phyloP scores from a whole-genome alignment of 2,888 invertebrate genomes.

The Microdon myrmicae region DNA sequence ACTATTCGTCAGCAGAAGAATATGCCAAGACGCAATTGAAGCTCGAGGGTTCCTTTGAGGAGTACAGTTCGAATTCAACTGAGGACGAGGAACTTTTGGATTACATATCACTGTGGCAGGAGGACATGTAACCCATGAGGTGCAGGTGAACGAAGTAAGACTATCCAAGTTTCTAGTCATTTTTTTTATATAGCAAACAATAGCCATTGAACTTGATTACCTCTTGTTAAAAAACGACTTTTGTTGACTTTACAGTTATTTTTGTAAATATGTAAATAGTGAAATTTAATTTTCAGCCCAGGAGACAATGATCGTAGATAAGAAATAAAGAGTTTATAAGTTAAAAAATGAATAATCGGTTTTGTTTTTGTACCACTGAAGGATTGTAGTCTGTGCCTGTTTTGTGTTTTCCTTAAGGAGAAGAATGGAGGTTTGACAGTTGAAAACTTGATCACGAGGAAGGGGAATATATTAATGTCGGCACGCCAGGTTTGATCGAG shows the following conservation, averaged over 20 bases:
- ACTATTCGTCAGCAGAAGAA: conserved; percentile 51
- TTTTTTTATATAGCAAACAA: conserved; percentile 20
- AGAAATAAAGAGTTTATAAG: conserved; percentile 32
- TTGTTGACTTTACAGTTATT: conserved; percentile 21
- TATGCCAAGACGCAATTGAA: conserved; percentile 54
- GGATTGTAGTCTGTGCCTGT: too few species aligned
- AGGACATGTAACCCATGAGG: conserved; percentile 56
- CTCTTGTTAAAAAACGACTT: conserved; percentile 29
- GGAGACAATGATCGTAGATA: conserved; percentile 58
- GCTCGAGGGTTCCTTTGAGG: conserved; percentile 73
- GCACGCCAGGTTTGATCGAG: too few species aligned
- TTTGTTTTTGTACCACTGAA: too few species aligned
- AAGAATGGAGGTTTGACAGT: too few species aligned
- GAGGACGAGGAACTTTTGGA: conserved; percentile 91
- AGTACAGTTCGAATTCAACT: conserved; percentile 73
- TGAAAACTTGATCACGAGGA: too few species aligned
- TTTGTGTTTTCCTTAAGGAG: too few species aligned
- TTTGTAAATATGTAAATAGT: conserved; percentile 45
- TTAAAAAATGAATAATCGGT: conserved; percentile 17
- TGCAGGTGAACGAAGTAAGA: background rate
- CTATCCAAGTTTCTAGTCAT: conserved; percentile 35
- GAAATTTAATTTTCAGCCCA: conserved; percentile 38
- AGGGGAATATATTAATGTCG: too few species aligned
- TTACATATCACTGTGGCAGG: conserved; percentile 65
- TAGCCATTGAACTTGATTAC: conserved; percentile 45